Conservation (phyloP, 1,140 invertebrate species). For the Drosophila arizonae region DNA sequence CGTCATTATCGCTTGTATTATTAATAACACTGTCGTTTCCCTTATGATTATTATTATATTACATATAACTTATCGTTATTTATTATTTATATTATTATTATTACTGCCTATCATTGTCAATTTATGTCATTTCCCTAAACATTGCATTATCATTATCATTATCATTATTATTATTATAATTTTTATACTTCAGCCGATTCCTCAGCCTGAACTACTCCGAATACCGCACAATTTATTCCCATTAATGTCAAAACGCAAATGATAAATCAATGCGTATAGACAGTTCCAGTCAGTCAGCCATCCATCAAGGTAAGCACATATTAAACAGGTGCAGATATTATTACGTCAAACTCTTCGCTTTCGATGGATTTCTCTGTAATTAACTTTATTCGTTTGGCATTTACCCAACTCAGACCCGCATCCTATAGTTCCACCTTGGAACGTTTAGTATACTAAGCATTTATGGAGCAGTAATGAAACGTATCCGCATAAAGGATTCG, state of each 20-base stretch:
- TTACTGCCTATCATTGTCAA: too few relatives aligned
- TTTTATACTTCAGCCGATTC: too few relatives aligned
- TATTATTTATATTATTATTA: too few relatives aligned
- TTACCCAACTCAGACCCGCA: not conserved
- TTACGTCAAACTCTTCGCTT: not conserved
- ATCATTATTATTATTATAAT: not conserved
- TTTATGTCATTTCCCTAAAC: not conserved
- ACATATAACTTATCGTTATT: too few relatives aligned
- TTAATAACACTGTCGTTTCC: too few relatives aligned
- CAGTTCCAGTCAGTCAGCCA: too few relatives aligned
- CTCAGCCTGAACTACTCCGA: not conserved
- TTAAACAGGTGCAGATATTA: not conserved
- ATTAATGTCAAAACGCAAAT: not conserved
- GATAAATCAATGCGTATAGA: too few relatives aligned
- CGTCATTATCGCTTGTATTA: not conserved
- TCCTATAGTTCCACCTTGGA: not conserved
- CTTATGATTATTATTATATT: too few relatives aligned
- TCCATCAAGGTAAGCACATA: too few relatives aligned
- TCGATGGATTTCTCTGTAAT: not conserved
- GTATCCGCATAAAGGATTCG: constrained; percentile 1
- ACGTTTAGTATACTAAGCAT: constrained; percentile 5
- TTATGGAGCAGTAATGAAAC: constrained; percentile 2
- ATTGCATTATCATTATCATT: not conserved
- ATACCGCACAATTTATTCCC: too few relatives aligned
- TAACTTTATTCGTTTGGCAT: not conserved